Base-by-base conservation (phyloP, 2,797 vertebrate genomes). In the Rhinogobio ventralis region DNA sequence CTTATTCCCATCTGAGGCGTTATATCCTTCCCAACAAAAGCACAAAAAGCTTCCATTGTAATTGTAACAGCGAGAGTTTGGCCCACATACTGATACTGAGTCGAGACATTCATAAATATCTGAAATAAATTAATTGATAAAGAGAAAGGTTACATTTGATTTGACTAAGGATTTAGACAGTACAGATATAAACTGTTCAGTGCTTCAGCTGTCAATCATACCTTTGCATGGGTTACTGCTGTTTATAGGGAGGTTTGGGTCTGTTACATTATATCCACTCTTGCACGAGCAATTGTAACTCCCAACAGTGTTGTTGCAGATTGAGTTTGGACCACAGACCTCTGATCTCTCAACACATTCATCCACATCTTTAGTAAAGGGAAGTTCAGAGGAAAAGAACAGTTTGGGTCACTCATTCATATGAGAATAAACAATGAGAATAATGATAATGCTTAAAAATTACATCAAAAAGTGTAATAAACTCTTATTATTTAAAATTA, bases 41-140 rank as follows among this genome's bases (percentile, higher is more conserved):
- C 78, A 80, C 0, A 42, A 46, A 45, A 30, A 49, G 30, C 78
- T 79, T 79, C 77, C 77, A 4, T 66, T 79, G 45, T 66, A 66
- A 67, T 66, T 83, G 45, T 76, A 49, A 30, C 81, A 83, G 71
- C 2, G 0, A 36, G 72, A 64, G 45, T 83, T 53, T 2, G 45
- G 28, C 3, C 82, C 82, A 67, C 82, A 83, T 0, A 76, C 49
- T 80, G 78, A 80, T 78, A 0, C 9, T 25, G 82, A 39, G 23
- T 78, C 30, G 45, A 84, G n/a, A 57, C 82, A 84, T 69, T 78
- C 74, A 68, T 77, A 5, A 39, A 84, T 57, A 69, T 84, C 75
- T 84, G 46, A 33, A 79, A 25, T 25, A 39, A 62, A 13, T 45
- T 19, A 2, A 11, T 42, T 77, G 10, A 53, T n/a, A 20, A 42